These are phyloP conservation scores for Rattus rattus DNA, from an alignment of 2,113 vertebrate species.

Conservation along the genomic window DNA sequence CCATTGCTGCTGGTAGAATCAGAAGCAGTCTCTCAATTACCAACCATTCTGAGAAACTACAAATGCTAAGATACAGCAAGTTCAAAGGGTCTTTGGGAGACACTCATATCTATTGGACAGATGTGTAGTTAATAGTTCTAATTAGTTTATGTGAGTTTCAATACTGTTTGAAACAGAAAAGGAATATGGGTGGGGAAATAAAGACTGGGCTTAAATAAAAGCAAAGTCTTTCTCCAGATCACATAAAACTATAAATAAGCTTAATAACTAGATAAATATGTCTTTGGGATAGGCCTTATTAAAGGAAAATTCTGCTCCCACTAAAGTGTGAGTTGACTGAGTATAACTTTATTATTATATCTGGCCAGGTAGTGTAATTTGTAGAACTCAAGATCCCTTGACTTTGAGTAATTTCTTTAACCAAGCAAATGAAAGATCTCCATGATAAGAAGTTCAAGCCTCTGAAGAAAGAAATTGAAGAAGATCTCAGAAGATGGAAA, in stretches of 20 bases:
- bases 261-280: not conserved
- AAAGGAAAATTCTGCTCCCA: not conserved
- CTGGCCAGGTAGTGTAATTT: not conserved
- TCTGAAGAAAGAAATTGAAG: too few species aligned
- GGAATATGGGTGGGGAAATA: slow-evolving; percentile 4
- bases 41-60: slow-evolving; percentile 37
- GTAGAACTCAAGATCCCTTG: not conserved
- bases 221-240: not conserved
- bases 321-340: not conserved
- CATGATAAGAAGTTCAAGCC: too few species aligned
- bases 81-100: slow-evolving; percentile 37
- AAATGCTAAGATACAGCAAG: slow-evolving; percentile 57
- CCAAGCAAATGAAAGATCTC: too few species aligned
- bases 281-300: not conserved
- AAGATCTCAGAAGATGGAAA: too few species aligned
- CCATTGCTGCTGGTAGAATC: slow-evolving; percentile 45
- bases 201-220: slow-evolving; percentile 58
- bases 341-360: not conserved
- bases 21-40: slow-evolving; percentile 14
- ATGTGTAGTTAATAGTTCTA: slow-evolving; percentile 50
- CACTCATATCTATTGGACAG: slow-evolving; percentile 2
- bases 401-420: not conserved
- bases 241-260: slow-evolving; percentile 43
- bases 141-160: not conserved
- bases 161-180: not conserved